phyloP scores from a whole-genome alignment of 2,113 vertebrate genomes.

The Lepus timidus region DNA sequence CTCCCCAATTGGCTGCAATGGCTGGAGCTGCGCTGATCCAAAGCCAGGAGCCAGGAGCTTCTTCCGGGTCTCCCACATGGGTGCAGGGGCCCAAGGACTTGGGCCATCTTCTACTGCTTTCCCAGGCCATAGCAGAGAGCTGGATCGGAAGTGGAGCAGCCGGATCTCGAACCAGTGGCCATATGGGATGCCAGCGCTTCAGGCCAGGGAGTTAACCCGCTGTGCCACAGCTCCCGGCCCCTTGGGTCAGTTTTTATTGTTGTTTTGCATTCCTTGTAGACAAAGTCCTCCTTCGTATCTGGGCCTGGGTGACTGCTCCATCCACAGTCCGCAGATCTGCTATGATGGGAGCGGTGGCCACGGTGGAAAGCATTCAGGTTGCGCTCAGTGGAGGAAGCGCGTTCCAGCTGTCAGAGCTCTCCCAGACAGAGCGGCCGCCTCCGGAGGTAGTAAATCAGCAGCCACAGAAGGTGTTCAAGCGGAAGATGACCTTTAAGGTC shows the following conservation, averaged over 20 bases:
- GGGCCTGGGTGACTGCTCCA: neutral
- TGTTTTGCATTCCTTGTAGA: neutral
- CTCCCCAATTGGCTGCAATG: too few species aligned
- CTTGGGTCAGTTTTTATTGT: neutral
- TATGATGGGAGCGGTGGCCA: neutral
- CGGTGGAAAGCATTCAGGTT: neutral
- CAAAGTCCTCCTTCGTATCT: neutral
- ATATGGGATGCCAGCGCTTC: too few species aligned
- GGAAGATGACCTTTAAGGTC: conserved; percentile 68
- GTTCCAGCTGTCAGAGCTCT: neutral
- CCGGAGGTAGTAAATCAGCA: conserved; percentile 32
- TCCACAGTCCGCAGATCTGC: neutral
- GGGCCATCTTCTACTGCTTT: too few species aligned
- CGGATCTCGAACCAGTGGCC: too few species aligned
- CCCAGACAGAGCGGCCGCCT: conserved; percentile 15
- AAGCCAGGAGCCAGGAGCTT: too few species aligned
- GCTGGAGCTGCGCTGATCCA: too few species aligned
- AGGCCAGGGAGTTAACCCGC: too few species aligned
- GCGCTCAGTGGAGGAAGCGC: neutral
- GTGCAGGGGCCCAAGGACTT: too few species aligned
- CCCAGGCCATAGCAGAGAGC: too few species aligned
- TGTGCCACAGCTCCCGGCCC: too few species aligned
- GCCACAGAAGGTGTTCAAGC: conserved; percentile 50
- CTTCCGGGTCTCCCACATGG: too few species aligned
- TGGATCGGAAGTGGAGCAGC: too few species aligned